Base-by-base conservation (phyloP, 2,797 vertebrate species). In the Sarcophilus harrisii region DNA sequence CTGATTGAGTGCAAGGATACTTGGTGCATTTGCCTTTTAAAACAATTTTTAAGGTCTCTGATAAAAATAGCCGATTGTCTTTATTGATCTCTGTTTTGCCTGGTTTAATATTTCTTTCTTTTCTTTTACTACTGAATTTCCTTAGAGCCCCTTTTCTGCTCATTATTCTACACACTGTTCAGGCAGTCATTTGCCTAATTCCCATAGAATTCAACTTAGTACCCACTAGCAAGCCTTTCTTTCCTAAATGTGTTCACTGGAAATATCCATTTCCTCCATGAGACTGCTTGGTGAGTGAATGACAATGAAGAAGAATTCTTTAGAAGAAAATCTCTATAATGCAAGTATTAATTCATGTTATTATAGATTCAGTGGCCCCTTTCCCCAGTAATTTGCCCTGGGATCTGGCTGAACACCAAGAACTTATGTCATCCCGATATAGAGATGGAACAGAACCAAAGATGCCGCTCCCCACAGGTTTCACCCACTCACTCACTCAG, bases 1-100 rank as follows among this genome's bases (percentile, higher is more conserved):
- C 95, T 81, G 54, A 93, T 32, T 28, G 94, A 38, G 93, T 94
- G 55, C 90, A 92, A 28, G 73, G 29, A 5, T n/a, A 91, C 55
- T 96, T 90, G 29, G 30, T 58, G 21, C 87, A 90, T 92, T 96
- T 81, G 45, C 38, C 93, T 96, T 96, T 96, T 92, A 87, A 87
- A 87, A 94, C 18, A 96, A 87, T 91, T 97, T 95, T 95, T 92
- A 97, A 97, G 94, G 30, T 0, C 95, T 97, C 96, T 95, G 87
- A 96, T 96, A 97, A 57, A 98, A 97, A 97, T 89, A 45, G 14
- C 58, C 95, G 96, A 95, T 97, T 97, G 95, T 98, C 98, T 98
- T 90, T 96, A 98, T 58, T 98, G 98, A 98, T 98, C 96, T 97
- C 95, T 96, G 49, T 55, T 94, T 91, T 62, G 73, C 97, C 95